Base-by-base conservation (phyloP, 2,888 invertebrate species). In the Thera obeliscata region DNA sequence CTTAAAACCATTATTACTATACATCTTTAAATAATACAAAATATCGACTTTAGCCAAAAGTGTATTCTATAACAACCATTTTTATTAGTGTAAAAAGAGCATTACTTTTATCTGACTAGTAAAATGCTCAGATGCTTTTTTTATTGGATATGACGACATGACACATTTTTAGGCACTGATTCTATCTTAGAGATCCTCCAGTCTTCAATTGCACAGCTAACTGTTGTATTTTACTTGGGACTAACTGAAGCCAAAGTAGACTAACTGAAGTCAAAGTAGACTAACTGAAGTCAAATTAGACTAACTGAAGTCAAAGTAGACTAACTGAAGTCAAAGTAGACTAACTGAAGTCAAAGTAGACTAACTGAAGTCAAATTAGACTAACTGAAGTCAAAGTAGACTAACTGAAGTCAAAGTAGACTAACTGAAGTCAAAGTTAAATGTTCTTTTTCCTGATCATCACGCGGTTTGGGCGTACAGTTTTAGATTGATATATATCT, bases 101-200 rank as follows among this genome's bases (percentile, higher is more conserved):
- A 65, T 65, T 41, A 64, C 68, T 50, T 61, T 50, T 65, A 62
- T 62, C 48, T 69, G 69, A 69, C 69, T 69, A 69, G 69, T 66
- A 54, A 69, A 63, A 66, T 62, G 69, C 63, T 66, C 63, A 52
- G 55, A 64, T 63, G 55, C 49, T 64, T 54, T 36, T 55, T 63
- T 63, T 50, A 66, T 63, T 61, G 61, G 56, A 61, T 49, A 58
- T 59, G 49, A 65, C 50, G 62, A n/a, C 64, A 65, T 57, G 48
- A 55, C 61, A 64, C 38, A 55, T 55, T 52, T 57, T 65, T n/a
- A 71, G 62, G 72, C 72, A 74, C 69, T 11, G 66, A 61, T 65
- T 65, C 50, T 48, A 66, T 69, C 56, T 43, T 43, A 59, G 56
- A 46, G 7, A 46, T 46, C 43, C 9, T 8, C 2, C 9, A 7